These are phyloP conservation scores for Gerris buenoi DNA, from an alignment of 1,140 invertebrate genomes.

Conservation along the genomic window DNA sequence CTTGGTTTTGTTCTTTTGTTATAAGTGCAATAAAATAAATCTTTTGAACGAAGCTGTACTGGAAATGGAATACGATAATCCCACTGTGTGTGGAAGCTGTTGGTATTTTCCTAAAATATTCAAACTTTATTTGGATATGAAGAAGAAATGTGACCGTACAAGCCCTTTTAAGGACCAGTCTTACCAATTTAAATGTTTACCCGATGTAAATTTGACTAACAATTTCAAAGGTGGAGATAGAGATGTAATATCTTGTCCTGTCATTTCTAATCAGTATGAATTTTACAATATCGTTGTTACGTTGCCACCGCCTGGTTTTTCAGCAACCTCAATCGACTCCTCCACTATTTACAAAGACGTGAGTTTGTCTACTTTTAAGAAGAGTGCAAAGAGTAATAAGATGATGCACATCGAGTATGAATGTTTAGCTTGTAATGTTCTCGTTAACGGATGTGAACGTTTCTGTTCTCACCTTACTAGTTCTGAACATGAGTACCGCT, in stretches of 20 bases:
- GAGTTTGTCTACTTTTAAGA: not conserved
- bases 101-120: not conserved
- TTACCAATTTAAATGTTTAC: not conserved
- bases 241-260: not conserved
- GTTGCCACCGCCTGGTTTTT: not conserved
- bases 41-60: not conserved
- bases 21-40: not conserved
- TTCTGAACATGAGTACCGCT: not conserved
- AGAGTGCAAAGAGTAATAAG: not conserved
- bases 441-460: not conserved
- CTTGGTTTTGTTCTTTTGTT: not conserved
- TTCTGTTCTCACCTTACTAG: not conserved
- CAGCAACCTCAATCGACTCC: not conserved
- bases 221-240: not conserved
- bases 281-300: not conserved
- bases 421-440: not conserved
- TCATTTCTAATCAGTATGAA: not conserved
- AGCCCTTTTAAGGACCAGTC: not conserved
- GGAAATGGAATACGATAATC: not conserved
- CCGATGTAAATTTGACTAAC: not conserved
- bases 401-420: not conserved
- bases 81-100: no score
- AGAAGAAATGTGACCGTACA: not conserved
- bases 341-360: not conserved
- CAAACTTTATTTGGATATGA: not conserved